Conservation (phyloP, 2,113 vertebrate species). For the Corynorhinus townsendii region DNA sequence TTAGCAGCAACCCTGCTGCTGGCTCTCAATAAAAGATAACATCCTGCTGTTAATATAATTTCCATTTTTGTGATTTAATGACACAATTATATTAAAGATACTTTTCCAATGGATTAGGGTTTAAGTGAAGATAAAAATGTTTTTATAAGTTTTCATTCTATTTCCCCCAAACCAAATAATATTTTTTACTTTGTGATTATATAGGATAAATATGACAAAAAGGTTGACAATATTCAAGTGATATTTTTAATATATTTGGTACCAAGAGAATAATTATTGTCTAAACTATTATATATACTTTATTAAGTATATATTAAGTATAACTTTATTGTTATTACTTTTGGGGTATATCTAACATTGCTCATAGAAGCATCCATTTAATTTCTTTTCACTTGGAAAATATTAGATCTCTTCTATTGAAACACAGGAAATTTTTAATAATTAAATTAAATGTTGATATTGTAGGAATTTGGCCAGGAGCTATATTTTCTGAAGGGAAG, state of each 20-base stretch:
- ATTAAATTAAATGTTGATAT: neutral
- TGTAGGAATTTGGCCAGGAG: neutral
- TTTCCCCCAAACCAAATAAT: conserved; percentile 43
- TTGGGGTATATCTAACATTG: neutral
- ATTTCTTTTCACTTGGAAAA: neutral
- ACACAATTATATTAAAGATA: conserved; percentile 75
- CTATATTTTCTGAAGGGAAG: neutral
- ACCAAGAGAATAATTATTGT: neutral
- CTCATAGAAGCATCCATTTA: neutral
- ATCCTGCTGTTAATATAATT: conserved; percentile 79
- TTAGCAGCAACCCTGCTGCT: conserved; percentile 83
- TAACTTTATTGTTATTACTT: neutral
- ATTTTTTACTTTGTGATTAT: neutral
- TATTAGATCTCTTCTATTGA: neutral
- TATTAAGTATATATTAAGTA: no score
- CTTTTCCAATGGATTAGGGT: conserved; percentile 74
- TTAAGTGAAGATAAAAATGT: conserved; percentile 76
- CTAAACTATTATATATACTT: neutral
- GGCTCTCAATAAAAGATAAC: conserved; percentile 84
- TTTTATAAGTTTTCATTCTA: conserved; percentile 58
- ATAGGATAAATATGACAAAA: neutral
- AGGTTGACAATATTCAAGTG: neutral
- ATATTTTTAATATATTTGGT: neutral
- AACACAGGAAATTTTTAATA: neutral
- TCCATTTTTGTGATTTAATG: conserved; percentile 78